Base-by-base conservation (phyloP, 2,113 vertebrate species). In the Tichodroma muraria region DNA sequence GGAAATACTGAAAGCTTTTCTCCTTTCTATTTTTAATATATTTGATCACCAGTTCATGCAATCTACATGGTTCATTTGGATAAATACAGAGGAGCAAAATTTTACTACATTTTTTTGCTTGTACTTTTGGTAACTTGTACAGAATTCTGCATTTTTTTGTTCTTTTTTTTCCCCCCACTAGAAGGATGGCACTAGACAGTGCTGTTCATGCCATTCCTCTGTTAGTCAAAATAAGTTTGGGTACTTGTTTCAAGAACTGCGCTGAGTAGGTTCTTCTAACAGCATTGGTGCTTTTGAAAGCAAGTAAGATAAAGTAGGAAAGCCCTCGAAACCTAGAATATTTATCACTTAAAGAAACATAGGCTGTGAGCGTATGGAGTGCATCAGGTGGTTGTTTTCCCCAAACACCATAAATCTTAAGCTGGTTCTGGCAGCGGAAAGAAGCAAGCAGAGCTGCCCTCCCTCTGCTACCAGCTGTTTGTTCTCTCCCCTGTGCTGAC, bases 401-500 rank as follows among this genome's bases (percentile, higher is more conserved):
- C 86, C 71, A 66, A 83, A 30, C 59, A 49, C 68, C 60, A 23
- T 92, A 93, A 95, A 93, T 90, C 88, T 92, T 42, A 3, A 35
- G 85, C 64, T 70, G 77, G 85, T 77, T 38, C 88, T 95, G 90
- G 96, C 71, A 80, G 49, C 0, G 0, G 54, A 18, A 64, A 77
- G 81, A 8, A 85, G 82, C 75, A 80, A n/a, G 88, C 76, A 14
- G 80, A 6, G 2, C 72, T 94, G 88, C 92, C 69, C 68, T 88
- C 80, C 82, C 80, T 94, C 7, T 2, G 11, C 90, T 85, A 2
- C 90, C 90, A 92, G 92, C 92, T 93, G 90, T 91, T 94, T 93
- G 72, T 92, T 92, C 94, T 90, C 47, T 94, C 68, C 79, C 71
- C 37, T 88, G 82, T 71, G 82, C 95, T 96, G 95, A 90, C 90